Conservation (phyloP, 2,113 vertebrate species). For the Abramis brama region DNA sequence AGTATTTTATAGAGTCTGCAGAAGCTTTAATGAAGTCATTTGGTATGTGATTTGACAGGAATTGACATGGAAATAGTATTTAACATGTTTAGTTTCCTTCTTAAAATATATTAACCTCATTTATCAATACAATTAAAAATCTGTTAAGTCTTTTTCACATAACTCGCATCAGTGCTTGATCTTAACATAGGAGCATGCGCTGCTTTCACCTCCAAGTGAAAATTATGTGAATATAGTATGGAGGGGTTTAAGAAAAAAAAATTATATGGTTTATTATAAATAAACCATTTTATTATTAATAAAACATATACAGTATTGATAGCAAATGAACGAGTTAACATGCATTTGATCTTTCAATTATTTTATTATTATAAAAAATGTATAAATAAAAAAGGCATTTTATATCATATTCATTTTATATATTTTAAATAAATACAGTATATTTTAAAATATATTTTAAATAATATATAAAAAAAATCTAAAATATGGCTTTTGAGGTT, state of each 20-base stretch:
- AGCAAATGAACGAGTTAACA: background rate
- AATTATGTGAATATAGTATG: background rate
- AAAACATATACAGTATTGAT: background rate
- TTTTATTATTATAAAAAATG: background rate
- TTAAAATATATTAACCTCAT: background rate
- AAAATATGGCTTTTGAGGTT: background rate
- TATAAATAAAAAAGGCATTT: background rate
- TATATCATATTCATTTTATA: background rate
- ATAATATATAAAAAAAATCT: background rate
- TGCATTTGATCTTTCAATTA: background rate
- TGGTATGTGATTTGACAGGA: conserved; percentile 31
- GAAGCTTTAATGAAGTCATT: conserved; percentile 44
- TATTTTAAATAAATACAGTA: background rate
- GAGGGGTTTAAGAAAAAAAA: background rate
- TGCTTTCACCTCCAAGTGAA: background rate
- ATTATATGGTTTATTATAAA: background rate
- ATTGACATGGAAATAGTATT: background rate
- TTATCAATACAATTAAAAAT: conserved; percentile 1
- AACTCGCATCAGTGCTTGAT: background rate
- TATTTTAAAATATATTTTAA: background rate
- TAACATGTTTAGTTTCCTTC: background rate
- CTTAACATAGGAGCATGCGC: background rate
- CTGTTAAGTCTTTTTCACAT: background rate
- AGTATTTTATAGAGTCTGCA: conserved; percentile 33
- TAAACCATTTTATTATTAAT: background rate